Base-by-base conservation (phyloP, 2,797 vertebrate species). In the Poecile montanus region DNA sequence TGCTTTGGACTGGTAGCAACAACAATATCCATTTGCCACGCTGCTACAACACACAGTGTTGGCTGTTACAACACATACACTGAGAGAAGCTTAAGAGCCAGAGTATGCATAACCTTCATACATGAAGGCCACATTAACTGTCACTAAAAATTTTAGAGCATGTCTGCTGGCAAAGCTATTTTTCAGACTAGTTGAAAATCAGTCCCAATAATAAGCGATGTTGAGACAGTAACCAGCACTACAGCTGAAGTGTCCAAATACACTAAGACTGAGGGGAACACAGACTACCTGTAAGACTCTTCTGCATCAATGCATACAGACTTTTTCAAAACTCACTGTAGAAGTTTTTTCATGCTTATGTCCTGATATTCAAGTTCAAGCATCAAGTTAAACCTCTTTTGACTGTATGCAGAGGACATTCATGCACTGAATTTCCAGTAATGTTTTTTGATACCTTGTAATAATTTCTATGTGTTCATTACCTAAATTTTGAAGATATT, bases 121-220 rank as follows among this genome's bases (percentile, higher is more conserved):
- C 27, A 26, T 2, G 1, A 71, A 63, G 70, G 72, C 78, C n/a
- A 78, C 40, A 62, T 48, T 87, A 74, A 57, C 26, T 48, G 51
- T 40, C 48, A 91, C 22, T 54, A 78, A 50, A 81, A 74, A 22
- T 85, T 86, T 90, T 87, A 85, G 58, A 93, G 81, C 76, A 88
- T 91, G 67, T 91, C 88, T 95, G 38, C 65, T 65, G 83, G 80
- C 56, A 93, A 92, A 94, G 60, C 47, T 82, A 34, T 65, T 91
- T 89, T 91, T 88, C 82, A 96, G 79, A 71, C 72, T 14, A 9
- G 23, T 62, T 84, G 48, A 73, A 94, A 86, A 88, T 56, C 22
- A 62, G 45, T 27, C 50, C 27, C 12, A 66, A 56, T 78, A 78
- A 54, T 26, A 76, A 79, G 11, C 11, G 15, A 26, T 7, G 6